Evolutionary conservation across 2,797 vertebrate genomes (phyloP).

Genomic region (Bradypus variegatus): DNA sequence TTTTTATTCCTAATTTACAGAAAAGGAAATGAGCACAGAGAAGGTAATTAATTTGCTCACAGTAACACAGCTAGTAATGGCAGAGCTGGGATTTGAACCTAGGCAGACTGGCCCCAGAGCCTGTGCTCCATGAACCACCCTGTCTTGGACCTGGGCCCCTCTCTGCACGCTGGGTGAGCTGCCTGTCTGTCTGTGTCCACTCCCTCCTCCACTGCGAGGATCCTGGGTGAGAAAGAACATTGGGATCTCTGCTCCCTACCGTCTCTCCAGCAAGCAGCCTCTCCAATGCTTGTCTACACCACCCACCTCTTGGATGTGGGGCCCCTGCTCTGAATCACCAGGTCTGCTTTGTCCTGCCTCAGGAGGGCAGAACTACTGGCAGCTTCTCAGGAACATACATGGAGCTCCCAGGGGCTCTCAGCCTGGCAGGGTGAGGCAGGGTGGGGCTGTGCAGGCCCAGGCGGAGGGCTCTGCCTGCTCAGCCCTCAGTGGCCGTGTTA

Average conservation of each 20-base stretch:
- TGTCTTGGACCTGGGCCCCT: not conserved
- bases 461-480: not conserved
- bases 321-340: conserved; percentile 26
- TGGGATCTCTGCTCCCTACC: not conserved
- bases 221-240: not conserved
- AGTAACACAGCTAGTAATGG: not conserved
- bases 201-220: not conserved
- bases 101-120: not conserved
- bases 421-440: not conserved
- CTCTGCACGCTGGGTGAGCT: not conserved
- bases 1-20: not conserved
- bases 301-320: not conserved
- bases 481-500: not conserved
- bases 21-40: not conserved
- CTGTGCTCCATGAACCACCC: not conserved
- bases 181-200: too few relatives aligned
- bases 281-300: not conserved
- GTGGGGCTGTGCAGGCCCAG: not conserved
- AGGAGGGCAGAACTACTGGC: conserved; percentile 23
- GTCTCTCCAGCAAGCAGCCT: not conserved
- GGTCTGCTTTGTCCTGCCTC: not conserved
- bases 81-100: not conserved
- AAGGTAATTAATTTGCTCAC: not conserved
- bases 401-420: not conserved
- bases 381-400: not conserved